Evolutionary conservation across 1,140 invertebrate species (phyloP).

Genomic region (Neuroterus valhalla): DNA sequence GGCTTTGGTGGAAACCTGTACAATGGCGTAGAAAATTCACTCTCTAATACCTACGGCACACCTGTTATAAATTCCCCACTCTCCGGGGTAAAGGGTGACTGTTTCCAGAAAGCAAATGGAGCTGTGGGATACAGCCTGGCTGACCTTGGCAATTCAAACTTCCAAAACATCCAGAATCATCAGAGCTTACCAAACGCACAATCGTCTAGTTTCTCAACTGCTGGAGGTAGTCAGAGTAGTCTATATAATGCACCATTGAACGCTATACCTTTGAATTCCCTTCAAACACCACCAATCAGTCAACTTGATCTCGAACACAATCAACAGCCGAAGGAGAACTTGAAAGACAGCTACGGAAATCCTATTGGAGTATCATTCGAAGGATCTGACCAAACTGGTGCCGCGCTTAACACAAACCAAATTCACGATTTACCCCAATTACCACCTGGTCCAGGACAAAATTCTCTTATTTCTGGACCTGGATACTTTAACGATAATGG

Average conservation of each 20-base stretch:
- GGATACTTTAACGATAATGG: constrained; percentile 37
- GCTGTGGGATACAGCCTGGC: constrained; percentile 35
- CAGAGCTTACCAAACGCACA: constrained; percentile 33
- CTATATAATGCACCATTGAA: constrained; percentile 45
- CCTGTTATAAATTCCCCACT: constrained; percentile 49
- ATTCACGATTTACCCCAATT: constrained; percentile 37
- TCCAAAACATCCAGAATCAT: constrained; percentile 10
- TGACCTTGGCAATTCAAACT: constrained; percentile 3
- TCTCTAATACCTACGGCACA: constrained; percentile 65
- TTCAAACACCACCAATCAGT: constrained; percentile 55
- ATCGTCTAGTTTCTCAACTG: not conserved
- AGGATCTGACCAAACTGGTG: constrained; percentile 51
- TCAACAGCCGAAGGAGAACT: constrained; percentile 56
- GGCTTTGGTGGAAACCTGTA: constrained; percentile 64
- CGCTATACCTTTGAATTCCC: constrained; percentile 35
- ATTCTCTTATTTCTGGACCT: constrained; percentile 33
- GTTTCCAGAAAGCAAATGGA: constrained; percentile 50
- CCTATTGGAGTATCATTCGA: constrained; percentile 56
- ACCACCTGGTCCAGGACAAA: constrained; percentile 41
- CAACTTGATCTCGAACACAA: constrained; percentile 60
- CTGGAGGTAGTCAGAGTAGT: constrained; percentile 30
- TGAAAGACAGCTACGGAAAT: constrained; percentile 70
- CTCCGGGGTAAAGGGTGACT: constrained; percentile 55
- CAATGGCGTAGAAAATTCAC: constrained; percentile 46
- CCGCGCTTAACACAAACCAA: constrained; percentile 36